Evolutionary conservation across 2,113 vertebrate species (phyloP).

Genomic region (Nerophis lumbriciformis): DNA sequence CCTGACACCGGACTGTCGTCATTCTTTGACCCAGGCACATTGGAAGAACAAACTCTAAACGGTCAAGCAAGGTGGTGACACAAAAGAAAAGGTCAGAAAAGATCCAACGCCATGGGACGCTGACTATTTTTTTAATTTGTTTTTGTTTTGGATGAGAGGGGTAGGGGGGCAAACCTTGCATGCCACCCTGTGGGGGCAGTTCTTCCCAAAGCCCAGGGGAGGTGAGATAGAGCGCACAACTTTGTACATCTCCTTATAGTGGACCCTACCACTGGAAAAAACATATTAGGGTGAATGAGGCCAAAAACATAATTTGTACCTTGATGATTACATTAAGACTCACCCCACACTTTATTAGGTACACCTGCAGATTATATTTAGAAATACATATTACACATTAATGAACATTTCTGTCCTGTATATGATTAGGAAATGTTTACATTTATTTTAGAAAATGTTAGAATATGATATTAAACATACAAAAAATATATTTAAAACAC

Average conservation of each 20-base stretch:
- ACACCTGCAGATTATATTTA: not conserved
- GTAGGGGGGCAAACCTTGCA: conserved; percentile 94
- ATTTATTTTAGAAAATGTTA: no score
- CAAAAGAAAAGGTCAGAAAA: conserved; percentile 62
- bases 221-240: conserved; percentile 99
- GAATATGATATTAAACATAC: no score
- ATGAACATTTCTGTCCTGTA: no score
- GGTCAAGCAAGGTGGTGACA: conserved; percentile 34
- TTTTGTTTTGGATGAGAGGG: conserved; percentile 31
- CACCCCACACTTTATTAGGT: not conserved
- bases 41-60: conserved; percentile 39
- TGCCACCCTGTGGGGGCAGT: conserved; percentile 99
- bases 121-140: conserved; percentile 51
- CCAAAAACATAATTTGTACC: not conserved
- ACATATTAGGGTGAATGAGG: conserved; percentile 72
- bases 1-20: conserved; percentile 44
- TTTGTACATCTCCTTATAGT: conserved; percentile 99
- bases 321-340: not conserved
- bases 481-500: no score
- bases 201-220: conserved; percentile 99
- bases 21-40: conserved; percentile 57
- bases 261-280: conserved; percentile 97
- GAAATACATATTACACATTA: no score
- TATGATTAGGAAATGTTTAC: no score
- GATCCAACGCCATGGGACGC: conserved; percentile 57